Evolutionary conservation across 2,797 vertebrate genomes (phyloP).

Genomic region (Acanthornis magna): DNA sequence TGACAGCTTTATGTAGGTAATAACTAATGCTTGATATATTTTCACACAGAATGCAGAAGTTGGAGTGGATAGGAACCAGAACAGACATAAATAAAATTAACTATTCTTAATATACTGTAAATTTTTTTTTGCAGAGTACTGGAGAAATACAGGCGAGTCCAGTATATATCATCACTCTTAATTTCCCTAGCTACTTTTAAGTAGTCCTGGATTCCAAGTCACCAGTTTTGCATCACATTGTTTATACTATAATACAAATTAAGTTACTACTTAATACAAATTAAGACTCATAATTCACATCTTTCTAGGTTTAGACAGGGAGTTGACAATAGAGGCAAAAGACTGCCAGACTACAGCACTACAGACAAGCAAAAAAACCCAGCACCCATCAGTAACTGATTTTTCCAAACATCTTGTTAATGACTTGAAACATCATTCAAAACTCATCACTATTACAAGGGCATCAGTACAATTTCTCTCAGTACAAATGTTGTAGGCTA

Average conservation of each 20-base stretch:
- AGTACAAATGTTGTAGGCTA: neutral
- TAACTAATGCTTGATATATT: neutral
- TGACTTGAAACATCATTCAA: neutral
- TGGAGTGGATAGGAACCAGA: neutral
- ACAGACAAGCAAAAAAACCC: neutral
- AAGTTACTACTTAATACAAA: neutral
- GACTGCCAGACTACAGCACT: neutral
- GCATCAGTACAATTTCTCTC: neutral
- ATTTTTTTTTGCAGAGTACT: neutral
- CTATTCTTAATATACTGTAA: neutral
- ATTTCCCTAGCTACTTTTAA: neutral
- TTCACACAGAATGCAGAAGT: neutral
- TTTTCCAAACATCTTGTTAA: neutral
- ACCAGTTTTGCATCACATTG: neutral
- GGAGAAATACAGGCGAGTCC: neutral
- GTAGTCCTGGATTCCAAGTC: neutral
- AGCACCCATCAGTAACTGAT: neutral
- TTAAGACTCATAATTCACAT: neutral
- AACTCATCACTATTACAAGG: neutral
- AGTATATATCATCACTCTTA: neutral
- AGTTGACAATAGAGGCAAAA: neutral
- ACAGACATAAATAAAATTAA: neutral
- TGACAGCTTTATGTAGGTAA: neutral
- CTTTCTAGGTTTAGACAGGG: neutral
- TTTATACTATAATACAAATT: neutral